Percentiles rank a stretch among this genome's conserved stretches.
Evolutionary conservation across 2,888 invertebrate genomes (phyloP).

Genomic region (Amphipyra tragopoginis): DNA sequence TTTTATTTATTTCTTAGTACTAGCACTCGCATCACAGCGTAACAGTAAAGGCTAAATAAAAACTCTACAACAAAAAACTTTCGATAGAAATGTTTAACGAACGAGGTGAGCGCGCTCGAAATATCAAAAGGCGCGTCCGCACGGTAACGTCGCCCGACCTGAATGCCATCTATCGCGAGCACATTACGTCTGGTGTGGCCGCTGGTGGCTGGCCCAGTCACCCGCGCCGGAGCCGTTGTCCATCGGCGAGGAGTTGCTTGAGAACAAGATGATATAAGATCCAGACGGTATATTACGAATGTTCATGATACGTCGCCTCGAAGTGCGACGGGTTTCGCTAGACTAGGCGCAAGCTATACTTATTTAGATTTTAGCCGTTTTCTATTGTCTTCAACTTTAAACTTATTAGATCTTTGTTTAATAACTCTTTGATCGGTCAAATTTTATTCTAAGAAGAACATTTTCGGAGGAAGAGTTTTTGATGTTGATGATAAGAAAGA

Average conservation of each 20-base stretch:
- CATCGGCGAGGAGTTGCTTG: conserved; percentile 57
- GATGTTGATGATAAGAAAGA: not conserved
- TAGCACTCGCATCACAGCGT: conserved; percentile 54
- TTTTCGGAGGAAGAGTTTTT: not conserved
- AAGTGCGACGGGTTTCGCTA: conserved; percentile 20
- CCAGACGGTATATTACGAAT: conserved; percentile 42
- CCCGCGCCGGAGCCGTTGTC: conserved; percentile 56
- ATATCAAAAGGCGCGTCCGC: conserved; percentile 73
- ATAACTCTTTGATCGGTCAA: not conserved
- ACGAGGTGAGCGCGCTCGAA: conserved; percentile 61
- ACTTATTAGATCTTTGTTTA: not conserved
- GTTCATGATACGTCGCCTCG: conserved; percentile 17
- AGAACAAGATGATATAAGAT: conserved; percentile 54
- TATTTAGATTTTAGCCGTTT: too few species aligned
- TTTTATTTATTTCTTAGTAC: conserved; percentile 58
- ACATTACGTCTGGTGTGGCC: conserved; percentile 67
- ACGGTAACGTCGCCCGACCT: conserved; percentile 76
- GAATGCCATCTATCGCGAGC: conserved; percentile 79
- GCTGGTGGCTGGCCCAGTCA: conserved; percentile 65
- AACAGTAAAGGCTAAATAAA: conserved; percentile 64
- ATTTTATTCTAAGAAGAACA: not conserved
- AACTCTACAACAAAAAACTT: conserved; percentile 67
- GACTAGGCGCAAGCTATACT: conserved; percentile 12
- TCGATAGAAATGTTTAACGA: conserved; percentile 65
- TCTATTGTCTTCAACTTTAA: conserved; percentile 5